Percentiles rank a stretch among this genome's conserved stretches.
Conservation (phyloP, 1,140 invertebrate genomes). For the Monochamus saltuarius region DNA sequence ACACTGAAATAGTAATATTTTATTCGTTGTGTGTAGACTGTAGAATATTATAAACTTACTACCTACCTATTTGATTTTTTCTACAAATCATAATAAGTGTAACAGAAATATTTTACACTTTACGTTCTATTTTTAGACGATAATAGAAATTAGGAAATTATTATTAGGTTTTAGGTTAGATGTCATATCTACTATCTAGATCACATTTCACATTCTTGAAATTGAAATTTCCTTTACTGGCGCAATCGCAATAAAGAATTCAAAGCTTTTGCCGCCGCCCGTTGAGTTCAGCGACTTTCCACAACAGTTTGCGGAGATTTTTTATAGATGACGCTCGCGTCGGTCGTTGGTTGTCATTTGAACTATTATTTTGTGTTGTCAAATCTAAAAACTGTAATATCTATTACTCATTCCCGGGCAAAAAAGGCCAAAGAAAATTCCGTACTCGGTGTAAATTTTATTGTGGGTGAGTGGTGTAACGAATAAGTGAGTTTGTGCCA, state of each 20-base stretch:
- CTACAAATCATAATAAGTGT: no score
- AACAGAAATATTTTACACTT: no score
- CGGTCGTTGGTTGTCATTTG: slow-evolving; percentile 15
- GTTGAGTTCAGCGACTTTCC: slow-evolving; percentile 14
- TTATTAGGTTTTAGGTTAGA: no score
- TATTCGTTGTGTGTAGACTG: no score
- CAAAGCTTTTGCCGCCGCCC: slow-evolving; percentile 1
- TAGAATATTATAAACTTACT: no score
- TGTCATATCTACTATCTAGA: no score
- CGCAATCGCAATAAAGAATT: slow-evolving; percentile 4
- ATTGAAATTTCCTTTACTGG: background rate
- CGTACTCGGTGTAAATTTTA: background rate
- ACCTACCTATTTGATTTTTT: no score
- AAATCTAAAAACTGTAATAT: slow-evolving; percentile 20
- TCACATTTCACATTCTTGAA: no score
- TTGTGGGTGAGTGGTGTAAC: background rate
- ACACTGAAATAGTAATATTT: no score
- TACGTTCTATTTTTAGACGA: no score
- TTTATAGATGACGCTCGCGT: slow-evolving; percentile 9
- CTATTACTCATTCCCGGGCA: slow-evolving; percentile 10
- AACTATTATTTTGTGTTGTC: slow-evolving; percentile 29
- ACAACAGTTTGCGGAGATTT: background rate
- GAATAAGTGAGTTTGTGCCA: background rate
- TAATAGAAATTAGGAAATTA: no score
- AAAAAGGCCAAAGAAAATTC: background rate